Conservation (phyloP, 2,797 vertebrate genomes). For the Argyrosomus regius region DNA sequence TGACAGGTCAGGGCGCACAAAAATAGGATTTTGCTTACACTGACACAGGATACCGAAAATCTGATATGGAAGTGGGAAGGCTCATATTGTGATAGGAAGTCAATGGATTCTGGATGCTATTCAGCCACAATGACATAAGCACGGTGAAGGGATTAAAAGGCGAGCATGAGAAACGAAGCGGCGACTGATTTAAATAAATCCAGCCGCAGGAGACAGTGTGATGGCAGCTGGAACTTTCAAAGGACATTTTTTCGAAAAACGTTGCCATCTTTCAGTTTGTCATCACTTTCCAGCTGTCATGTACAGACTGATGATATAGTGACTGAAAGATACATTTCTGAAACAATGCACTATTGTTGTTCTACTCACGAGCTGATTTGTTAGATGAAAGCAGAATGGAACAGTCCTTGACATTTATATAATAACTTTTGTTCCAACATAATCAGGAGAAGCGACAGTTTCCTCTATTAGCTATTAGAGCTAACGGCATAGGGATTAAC, state of each 20-base stretch:
- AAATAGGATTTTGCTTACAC: constrained; percentile 71
- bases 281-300: not conserved
- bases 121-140: constrained; percentile 14
- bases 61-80: constrained; percentile 48
- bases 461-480: no score
- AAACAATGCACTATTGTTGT: constrained; percentile 3
- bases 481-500: not conserved
- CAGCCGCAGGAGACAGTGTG: not conserved
- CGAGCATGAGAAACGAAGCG: not conserved
- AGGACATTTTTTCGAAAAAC: not conserved
- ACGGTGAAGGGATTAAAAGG: constrained; percentile 13
- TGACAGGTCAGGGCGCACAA: constrained; percentile 49
- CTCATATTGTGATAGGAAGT: constrained; percentile 68
- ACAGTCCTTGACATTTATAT: not conserved
- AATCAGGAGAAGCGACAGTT: not conserved
- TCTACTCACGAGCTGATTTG: constrained; percentile 7
- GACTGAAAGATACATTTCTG: not conserved
- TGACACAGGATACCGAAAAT: constrained; percentile 59
- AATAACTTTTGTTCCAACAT: not conserved
- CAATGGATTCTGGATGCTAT: constrained; percentile 39
- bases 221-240: not conserved
- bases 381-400: not conserved
- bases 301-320: not conserved
- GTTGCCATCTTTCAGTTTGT: not conserved
- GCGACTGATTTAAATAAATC: constrained; percentile 1